phyloP scores from a whole-genome alignment of 2,888 invertebrate species.

The Melinaea marsaeus region DNA sequence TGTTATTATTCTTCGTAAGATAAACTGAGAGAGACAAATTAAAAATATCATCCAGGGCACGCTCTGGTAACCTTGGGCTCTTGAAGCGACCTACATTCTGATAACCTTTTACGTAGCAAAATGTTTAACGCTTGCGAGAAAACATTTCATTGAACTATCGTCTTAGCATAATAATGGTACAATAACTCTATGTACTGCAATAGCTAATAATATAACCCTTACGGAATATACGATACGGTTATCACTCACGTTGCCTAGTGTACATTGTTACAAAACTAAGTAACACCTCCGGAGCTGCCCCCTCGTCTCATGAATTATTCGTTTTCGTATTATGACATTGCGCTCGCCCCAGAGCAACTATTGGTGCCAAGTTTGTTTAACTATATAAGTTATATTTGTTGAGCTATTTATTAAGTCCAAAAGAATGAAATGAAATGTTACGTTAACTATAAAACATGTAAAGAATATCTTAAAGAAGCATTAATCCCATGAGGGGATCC shows the following conservation, averaged over 20 bases:
- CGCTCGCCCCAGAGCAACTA: constrained; percentile 33
- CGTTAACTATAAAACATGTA: no score
- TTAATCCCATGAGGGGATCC: no score
- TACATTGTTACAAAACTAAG: constrained; percentile 59
- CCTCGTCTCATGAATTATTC: constrained; percentile 68
- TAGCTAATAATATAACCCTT: constrained; percentile 13
- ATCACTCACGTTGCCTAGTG: constrained; percentile 2
- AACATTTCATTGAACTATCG: constrained; percentile 58
- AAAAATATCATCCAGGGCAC: constrained; percentile 29
- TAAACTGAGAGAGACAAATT: constrained; percentile 10
- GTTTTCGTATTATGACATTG: constrained; percentile 51
- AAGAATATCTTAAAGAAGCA: no score
- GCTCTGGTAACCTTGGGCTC: constrained; percentile 53
- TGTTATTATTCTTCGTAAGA: constrained; percentile 5
- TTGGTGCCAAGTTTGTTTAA: constrained; percentile 29
- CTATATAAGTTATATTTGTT: constrained; percentile 14
- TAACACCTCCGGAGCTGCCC: constrained; percentile 58
- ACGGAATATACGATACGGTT: constrained; percentile 12
- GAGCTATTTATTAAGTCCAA: constrained; percentile 4
- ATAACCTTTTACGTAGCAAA: constrained; percentile 65
- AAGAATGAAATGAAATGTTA: no score
- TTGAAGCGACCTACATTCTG: constrained; percentile 64
- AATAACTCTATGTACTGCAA: constrained; percentile 51
- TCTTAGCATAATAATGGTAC: constrained; percentile 73
- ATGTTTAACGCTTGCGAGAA: constrained; percentile 52